phyloP scores from a whole-genome alignment of 2,113 vertebrate species.

The Halcyon malimbica region DNA sequence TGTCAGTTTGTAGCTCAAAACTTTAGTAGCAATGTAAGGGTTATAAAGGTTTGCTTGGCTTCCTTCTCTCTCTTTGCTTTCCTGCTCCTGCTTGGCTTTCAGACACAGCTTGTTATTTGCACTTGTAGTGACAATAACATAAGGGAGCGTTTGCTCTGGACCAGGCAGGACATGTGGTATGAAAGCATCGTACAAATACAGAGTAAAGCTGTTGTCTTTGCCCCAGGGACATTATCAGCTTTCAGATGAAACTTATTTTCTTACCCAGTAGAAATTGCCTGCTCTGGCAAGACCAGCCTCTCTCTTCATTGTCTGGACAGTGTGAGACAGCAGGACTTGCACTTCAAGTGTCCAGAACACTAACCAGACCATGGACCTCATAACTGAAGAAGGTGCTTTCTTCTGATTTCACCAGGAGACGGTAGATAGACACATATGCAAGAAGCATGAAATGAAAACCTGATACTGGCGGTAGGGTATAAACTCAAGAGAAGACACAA shows the following conservation, averaged over 20 bases:
- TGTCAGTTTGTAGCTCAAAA: not conserved
- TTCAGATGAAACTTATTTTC: not conserved
- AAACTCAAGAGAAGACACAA: not conserved
- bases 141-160: not conserved
- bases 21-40: not conserved
- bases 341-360: not conserved
- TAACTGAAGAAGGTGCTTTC: not conserved
- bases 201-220: not conserved
- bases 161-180: accelerated
- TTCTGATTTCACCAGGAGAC: not conserved
- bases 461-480: not conserved
- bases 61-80: not conserved
- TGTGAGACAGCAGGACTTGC: not conserved
- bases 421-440: not conserved
- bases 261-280: not conserved
- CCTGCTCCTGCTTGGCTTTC: not conserved
- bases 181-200: not conserved
- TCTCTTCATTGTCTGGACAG: not conserved
- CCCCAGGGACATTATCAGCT: not conserved
- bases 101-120: not conserved
- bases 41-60: not conserved
- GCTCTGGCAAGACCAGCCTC: not conserved
- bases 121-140: not conserved
- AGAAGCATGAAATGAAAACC: not conserved
- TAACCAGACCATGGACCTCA: accelerated